Evolutionary conservation across 2,113 vertebrate genomes (phyloP), one percentile per base, ranked within the genome.

Genomic region (Alexandromys fortis): DNA sequence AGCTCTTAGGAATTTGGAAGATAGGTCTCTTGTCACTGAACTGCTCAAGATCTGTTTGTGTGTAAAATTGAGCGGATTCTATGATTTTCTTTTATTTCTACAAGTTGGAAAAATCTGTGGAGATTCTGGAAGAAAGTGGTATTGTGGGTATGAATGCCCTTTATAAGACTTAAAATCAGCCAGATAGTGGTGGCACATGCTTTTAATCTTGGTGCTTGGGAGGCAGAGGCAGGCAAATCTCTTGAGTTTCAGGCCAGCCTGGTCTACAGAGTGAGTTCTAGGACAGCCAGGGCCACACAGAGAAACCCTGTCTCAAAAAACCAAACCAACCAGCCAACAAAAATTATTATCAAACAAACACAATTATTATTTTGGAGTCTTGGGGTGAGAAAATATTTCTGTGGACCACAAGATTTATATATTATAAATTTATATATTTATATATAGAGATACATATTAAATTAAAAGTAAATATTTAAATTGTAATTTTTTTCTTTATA

Each of bases 391-490:
- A 93, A 52, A 45, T 92, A 67, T 87, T 67, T 85, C 10, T 94
- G 13, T 49, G 55, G 45, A 42, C 58, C 30, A 12, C 35, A 93
- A 88, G 49, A 63, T 38, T 82, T 42, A 45, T 52, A 85, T 65
- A 28, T 35, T 63, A 67, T 49, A 22, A 13, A 35, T 52, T 52
- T 52, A 52, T 52, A 52, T 52, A 52, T 52, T 13, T 12, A 52
- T 52, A 52, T 52, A 52, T 11, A 52, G 13, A 52, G 49, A 52
- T 55, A 58, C 5, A 38, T 68, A 42, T 16, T 70, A 93, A 85
- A 77, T 67, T 95, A 90, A 94, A 89, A 77, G 61, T 63, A 94
- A 33, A 49, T 93, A n/a, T 86, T 95, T 92, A 75, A 92, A 90
- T 93, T 92, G 6, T 72, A 13, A 9, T 79, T 63, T 79, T 79